Evolutionary conservation across 2,113 vertebrate species (phyloP).

Genomic region (Myotis yumanensis): DNA sequence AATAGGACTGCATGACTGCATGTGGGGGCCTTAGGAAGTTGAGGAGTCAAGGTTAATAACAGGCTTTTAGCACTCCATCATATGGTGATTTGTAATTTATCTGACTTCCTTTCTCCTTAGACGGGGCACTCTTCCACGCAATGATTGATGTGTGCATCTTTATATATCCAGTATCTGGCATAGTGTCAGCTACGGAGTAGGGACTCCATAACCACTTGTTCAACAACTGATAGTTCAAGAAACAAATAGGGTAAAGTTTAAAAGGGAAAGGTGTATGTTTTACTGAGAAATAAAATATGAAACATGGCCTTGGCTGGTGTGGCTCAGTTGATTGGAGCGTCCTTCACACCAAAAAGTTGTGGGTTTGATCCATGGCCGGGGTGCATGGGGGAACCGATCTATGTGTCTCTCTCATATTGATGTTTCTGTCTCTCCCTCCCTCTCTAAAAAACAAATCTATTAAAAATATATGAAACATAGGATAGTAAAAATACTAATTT

Average conservation of each 20-base stretch:
- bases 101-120: background rate
- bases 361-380: background rate
- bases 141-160: background rate
- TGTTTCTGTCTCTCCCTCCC: background rate
- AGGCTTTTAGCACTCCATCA: background rate
- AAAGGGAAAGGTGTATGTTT: background rate
- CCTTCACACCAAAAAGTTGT: too few relatives aligned
- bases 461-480: background rate
- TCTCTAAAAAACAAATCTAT: background rate
- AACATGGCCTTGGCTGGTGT: background rate
- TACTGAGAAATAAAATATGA: slow-evolving; percentile 26
- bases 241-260: background rate
- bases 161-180: background rate
- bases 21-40: background rate
- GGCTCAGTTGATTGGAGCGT: background rate
- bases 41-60: background rate
- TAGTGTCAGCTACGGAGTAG: background rate
- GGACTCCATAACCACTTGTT: background rate
- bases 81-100: background rate
- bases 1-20: background rate
- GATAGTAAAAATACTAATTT: background rate
- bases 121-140: background rate
- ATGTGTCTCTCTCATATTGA: background rate
- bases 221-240: background rate
- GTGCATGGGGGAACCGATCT: background rate